Conservation (phyloP, 2,797 vertebrate genomes). For the Peromyscus aztecus region DNA sequence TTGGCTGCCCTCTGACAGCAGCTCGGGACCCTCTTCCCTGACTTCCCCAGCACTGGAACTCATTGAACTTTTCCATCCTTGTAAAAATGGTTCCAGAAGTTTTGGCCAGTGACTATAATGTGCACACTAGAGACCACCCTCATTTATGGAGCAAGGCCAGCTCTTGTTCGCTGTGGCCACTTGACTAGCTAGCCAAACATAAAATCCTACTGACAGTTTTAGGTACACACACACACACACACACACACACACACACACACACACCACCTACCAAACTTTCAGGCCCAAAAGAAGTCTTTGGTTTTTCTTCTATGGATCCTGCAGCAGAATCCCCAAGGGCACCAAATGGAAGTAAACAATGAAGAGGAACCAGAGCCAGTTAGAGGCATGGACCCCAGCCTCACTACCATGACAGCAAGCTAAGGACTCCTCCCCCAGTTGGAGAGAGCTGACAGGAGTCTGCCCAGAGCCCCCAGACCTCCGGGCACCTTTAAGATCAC, state of each 20-base stretch:
- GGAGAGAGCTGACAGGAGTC: fast-evolving
- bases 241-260: background rate
- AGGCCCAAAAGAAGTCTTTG: background rate
- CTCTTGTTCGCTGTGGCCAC: background rate
- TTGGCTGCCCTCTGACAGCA: background rate
- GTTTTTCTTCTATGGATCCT: background rate
- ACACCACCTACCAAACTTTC: background rate
- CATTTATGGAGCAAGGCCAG: background rate
- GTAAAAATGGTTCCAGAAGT: background rate
- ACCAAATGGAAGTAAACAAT: background rate
- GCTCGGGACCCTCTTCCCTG: background rate
- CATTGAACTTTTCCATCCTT: background rate
- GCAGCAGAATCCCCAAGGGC: too few relatives aligned
- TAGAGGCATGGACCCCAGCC: background rate
- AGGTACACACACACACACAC: background rate
- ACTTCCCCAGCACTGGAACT: background rate
- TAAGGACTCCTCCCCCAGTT: background rate
- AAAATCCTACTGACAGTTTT: background rate
- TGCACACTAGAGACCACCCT: background rate
- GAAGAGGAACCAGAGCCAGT: background rate
- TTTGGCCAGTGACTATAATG: background rate
- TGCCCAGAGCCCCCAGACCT: background rate
- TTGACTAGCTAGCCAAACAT: background rate
- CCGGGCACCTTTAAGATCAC: background rate
- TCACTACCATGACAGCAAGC: background rate